phyloP scores from a whole-genome alignment of 2,888 invertebrate genomes.

The Pseudoips prasinana region DNA sequence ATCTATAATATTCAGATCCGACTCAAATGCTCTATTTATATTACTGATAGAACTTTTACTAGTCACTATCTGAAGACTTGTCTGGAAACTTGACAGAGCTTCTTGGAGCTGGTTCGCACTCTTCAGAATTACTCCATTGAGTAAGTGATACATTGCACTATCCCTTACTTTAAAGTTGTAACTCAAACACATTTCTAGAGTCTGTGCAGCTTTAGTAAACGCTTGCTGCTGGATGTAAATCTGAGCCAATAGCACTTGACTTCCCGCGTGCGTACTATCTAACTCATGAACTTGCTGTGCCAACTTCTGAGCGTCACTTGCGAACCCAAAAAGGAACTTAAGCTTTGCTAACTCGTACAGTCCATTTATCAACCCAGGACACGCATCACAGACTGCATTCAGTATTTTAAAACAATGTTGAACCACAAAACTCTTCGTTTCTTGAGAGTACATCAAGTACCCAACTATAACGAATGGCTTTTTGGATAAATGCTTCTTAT shows the following conservation, averaged over 20 bases:
- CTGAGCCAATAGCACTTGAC: slow-evolving; percentile 92
- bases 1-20: slow-evolving; percentile 85
- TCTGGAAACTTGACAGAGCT: slow-evolving; percentile 87
- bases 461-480: slow-evolving; percentile 77
- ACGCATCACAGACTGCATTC: slow-evolving; percentile 87
- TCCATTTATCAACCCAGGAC: slow-evolving; percentile 89
- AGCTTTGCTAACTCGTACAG: slow-evolving; percentile 89
- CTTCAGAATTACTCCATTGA: slow-evolving; percentile 92
- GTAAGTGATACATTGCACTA: slow-evolving; percentile 93
- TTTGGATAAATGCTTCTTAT: slow-evolving; percentile 87
- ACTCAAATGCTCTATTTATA: slow-evolving; percentile 51
- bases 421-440: slow-evolving; percentile 70
- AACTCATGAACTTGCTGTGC: slow-evolving; percentile 88
- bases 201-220: slow-evolving; percentile 90
- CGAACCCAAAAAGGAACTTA: slow-evolving; percentile 90
- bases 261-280: slow-evolving; percentile 91
- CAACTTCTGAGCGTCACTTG: slow-evolving; percentile 85
- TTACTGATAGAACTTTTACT: slow-evolving; percentile 49
- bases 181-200: slow-evolving; percentile 93
- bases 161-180: slow-evolving; percentile 96
- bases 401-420: slow-evolving; percentile 85
- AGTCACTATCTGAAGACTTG: slow-evolving; percentile 87
- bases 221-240: slow-evolving; percentile 88
- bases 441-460: slow-evolving; percentile 65
- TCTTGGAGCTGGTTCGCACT: slow-evolving; percentile 86